Percentiles rank a stretch among this genome's conserved stretches.
These are phyloP conservation scores for Drosophila paramelanica DNA, from an alignment of 2,888 invertebrate genomes.

Conservation along the genomic window DNA sequence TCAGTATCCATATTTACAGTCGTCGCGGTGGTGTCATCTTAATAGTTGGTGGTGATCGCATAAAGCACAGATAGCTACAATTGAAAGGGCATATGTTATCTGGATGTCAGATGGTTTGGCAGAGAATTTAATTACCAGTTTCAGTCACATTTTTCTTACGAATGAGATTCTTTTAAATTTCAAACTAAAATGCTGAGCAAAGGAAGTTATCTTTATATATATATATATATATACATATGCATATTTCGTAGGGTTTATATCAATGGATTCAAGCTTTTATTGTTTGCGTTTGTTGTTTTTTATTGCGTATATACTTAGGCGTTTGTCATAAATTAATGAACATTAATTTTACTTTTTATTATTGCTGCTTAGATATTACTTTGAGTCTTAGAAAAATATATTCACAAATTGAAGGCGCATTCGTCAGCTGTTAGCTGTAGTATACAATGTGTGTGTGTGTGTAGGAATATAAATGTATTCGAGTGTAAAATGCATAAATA, in stretches of 20 bases:
- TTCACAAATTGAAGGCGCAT: conserved; percentile 74
- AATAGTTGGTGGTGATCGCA: too few relatives aligned
- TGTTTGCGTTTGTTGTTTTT: conserved; percentile 15
- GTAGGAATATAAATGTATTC: conserved; percentile 49
- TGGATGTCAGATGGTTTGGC: neutral
- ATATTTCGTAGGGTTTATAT: neutral
- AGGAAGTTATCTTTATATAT: conserved; percentile 27
- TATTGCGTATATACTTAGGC: conserved; percentile 37
- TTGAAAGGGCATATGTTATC: neutral
- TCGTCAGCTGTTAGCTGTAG: conserved; percentile 65
- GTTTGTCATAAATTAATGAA: conserved; percentile 45
- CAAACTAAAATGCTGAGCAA: conserved; percentile 56
- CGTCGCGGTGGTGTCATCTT: neutral
- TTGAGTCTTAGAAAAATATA: conserved; percentile 53
- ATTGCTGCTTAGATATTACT: conserved; percentile 16
- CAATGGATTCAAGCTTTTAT: conserved; percentile 2
- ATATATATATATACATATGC: neutral
- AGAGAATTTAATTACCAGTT: conserved; percentile 38
- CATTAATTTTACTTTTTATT: conserved; percentile 21
- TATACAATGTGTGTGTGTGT: conserved; percentile 57
- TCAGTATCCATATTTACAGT: neutral
- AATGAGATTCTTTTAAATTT: conserved; percentile 12
- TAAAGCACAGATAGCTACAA: too few relatives aligned
- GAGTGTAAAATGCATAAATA: conserved; percentile 47
- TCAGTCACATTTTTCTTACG: conserved; percentile 19